A percentile compares a stretch with the other conserved stretches of the same genome.
These are phyloP conservation scores for Drosophila setosimentum DNA, from an alignment of 2,888 invertebrate genomes.

Conservation along the genomic window DNA sequence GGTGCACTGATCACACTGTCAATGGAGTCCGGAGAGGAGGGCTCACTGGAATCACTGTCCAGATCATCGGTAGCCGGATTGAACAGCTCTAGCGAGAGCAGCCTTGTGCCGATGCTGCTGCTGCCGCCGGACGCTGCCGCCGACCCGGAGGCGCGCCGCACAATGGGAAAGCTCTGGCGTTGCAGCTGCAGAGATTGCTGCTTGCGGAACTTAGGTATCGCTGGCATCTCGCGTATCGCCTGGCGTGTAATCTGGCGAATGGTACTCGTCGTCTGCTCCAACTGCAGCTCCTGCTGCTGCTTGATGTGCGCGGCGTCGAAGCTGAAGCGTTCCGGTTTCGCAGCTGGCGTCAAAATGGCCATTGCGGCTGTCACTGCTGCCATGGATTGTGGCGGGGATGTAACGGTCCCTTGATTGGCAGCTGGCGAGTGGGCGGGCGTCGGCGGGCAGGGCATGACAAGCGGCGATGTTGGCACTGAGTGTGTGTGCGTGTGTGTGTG, in stretches of 20 bases:
- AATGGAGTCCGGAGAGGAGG: constrained; percentile 93
- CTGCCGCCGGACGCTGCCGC: constrained; percentile 84
- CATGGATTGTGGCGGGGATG: constrained; percentile 83
- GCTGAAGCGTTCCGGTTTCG: constrained; percentile 56
- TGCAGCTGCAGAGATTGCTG: constrained; percentile 83
- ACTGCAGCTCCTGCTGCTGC: constrained; percentile 46
- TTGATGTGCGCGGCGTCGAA: constrained; percentile 60
- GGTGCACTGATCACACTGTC: constrained; percentile 93
- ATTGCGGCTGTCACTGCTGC: constrained; percentile 83
- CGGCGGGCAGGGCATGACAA: constrained; percentile 85
- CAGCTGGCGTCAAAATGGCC: constrained; percentile 83
- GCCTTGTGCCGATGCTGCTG: constrained; percentile 87
- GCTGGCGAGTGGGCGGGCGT: constrained; percentile 85
- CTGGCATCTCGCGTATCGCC: constrained; percentile 88
- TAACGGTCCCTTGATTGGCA: constrained; percentile 79
- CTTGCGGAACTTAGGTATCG: constrained; percentile 87
- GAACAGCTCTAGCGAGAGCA: constrained; percentile 93
- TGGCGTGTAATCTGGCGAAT: constrained; percentile 87
- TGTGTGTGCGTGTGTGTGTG: constrained; percentile 39
- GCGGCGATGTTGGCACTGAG: constrained; percentile 92
- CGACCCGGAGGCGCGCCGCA: constrained; percentile 87
- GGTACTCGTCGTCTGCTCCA: constrained; percentile 1
- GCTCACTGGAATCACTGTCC: constrained; percentile 94
- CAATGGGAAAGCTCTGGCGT: constrained; percentile 88
- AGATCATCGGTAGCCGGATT: constrained; percentile 96